A percentile compares a stretch with the other conserved stretches of the same genome.
These are phyloP conservation scores for Lagocephalus sceleratus DNA, from an alignment of 2,797 vertebrate species.

Conservation along the genomic window DNA sequence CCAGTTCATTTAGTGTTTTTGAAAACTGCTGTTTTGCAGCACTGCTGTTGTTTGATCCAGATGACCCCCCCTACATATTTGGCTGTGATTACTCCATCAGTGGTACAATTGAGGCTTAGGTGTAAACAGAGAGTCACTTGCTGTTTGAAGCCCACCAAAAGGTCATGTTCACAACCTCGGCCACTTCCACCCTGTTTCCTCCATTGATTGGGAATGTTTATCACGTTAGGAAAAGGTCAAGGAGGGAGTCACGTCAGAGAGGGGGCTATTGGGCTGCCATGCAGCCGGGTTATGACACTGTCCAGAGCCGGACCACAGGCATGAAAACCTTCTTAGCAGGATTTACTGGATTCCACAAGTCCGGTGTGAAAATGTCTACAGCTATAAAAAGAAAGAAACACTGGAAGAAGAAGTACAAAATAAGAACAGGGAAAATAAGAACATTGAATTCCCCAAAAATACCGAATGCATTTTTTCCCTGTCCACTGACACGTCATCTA, in stretches of 20 bases:
- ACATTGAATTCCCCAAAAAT: not conserved
- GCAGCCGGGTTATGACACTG: constrained; percentile 53
- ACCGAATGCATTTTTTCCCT: constrained; percentile 3
- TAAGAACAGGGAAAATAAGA: constrained; percentile 8
- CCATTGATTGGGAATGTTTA: constrained; percentile 73
- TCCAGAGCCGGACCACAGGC: constrained; percentile 59
- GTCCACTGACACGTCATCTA: not conserved
- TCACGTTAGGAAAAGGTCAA: constrained; percentile 70
- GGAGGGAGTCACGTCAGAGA: constrained; percentile 52
- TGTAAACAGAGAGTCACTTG: constrained; percentile 58
- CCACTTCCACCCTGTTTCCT: constrained; percentile 71
- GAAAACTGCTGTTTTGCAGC: constrained; percentile 1
- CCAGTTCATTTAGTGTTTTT: not conserved
- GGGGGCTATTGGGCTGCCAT: constrained; percentile 45
- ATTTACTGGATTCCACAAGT: constrained; percentile 36
- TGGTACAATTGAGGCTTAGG: constrained; percentile 45
- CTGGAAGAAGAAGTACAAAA: constrained; percentile 11
- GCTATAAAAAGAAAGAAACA: constrained; percentile 10
- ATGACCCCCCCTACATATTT: constrained; percentile 34
- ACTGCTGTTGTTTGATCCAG: constrained; percentile 32
- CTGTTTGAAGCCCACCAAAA: constrained; percentile 60
- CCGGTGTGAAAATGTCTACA: constrained; percentile 11
- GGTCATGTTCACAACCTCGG: constrained; percentile 65
- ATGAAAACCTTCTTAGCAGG: constrained; percentile 41
- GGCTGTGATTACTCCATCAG: constrained; percentile 25